Percentiles rank a stretch among this genome's conserved stretches.
Conservation (phyloP, 2,113 vertebrate genomes). For the Anguilla japonica region DNA sequence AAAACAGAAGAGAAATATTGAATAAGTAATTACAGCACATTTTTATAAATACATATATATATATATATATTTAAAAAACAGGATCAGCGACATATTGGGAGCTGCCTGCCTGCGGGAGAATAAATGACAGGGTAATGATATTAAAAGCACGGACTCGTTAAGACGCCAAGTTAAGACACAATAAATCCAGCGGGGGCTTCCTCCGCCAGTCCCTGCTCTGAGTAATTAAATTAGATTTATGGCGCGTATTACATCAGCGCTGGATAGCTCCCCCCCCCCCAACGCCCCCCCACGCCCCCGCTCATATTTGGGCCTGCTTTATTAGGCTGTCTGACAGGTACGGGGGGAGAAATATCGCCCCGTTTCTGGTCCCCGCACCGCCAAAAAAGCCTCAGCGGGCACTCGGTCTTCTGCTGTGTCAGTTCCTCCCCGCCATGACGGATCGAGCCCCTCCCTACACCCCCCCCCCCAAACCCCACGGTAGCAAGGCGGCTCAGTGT, state of each 20-base stretch:
- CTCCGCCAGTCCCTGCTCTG: conserved; percentile 93
- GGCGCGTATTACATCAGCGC: conserved; percentile 97
- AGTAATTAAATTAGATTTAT: conserved; percentile 99
- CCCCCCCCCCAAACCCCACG: conserved; percentile 45
- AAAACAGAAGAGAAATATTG: background rate
- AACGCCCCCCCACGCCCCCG: conserved; percentile 60
- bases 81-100: conserved; percentile 16
- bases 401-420: conserved; percentile 92
- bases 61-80: background rate
- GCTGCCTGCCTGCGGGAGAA: conserved; percentile 82
- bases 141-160: conserved; percentile 99
- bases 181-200: conserved; percentile 96
- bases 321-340: conserved; percentile 95
- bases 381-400: conserved; percentile 77
- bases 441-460: conserved; percentile 90
- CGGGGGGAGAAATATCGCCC: conserved; percentile 86
- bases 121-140: conserved; percentile 99
- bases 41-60: no score
- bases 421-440: conserved; percentile 85
- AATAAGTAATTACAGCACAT: conserved; percentile 18
- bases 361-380: conserved; percentile 87
- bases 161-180: conserved; percentile 97
- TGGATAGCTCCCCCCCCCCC: conserved; percentile 85
- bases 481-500: no score
- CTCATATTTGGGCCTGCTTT: conserved; percentile 94